Base-by-base conservation (phyloP, 2,797 vertebrate genomes). In the Epinephelus awoara region DNA sequence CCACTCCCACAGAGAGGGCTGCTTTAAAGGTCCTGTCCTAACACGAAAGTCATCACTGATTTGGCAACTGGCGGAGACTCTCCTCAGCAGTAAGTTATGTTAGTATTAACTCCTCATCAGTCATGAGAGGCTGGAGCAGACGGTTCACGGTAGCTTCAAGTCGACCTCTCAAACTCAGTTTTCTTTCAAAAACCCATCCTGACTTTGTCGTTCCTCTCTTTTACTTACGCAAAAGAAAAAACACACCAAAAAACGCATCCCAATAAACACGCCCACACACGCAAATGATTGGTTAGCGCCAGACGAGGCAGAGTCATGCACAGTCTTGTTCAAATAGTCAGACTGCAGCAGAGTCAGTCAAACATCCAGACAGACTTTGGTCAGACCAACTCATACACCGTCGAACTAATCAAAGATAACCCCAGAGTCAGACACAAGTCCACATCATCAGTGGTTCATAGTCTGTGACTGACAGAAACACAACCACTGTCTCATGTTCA, bases 311-410 rank as follows among this genome's bases (percentile, higher is more conserved):
- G 19, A 73, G 62, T 93, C 93, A 56, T 89, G 92, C 85, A 74
- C 71, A 0, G 92, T 91, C 92, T 91, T 93, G 93, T 91, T 79
- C 61, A 67, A 74, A 89, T 34, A 80, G 54, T 54, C 13, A 18
- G 79, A 84, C 62, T 72, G 75, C 72, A 51, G 85, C 8, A 54
- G 82, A 89, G 76, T 71, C 71, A 80, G 84, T 68, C 47, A 40
- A 87, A 76, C 56, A 79, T 56, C 75, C 89, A 92, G 90, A 87
- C 88, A 88, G 86, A 85, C 79, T 85, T 85, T 72, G 88, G 72
- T 65, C 79, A 27, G 71, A 85, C 13, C 75, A 56, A 21, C 87
- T 90, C 84, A 84, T 4, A 6, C 25, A 46, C 57, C 1, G 61
- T 63, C 77, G 63, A 72, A 69, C 70, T 54, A 73, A 67, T 54